A percentile compares a stretch with the other conserved stretches of the same genome.
These are phyloP conservation scores for Phalacrocorax aristotelis DNA, from an alignment of 2,113 vertebrate genomes.

Conservation along the genomic window DNA sequence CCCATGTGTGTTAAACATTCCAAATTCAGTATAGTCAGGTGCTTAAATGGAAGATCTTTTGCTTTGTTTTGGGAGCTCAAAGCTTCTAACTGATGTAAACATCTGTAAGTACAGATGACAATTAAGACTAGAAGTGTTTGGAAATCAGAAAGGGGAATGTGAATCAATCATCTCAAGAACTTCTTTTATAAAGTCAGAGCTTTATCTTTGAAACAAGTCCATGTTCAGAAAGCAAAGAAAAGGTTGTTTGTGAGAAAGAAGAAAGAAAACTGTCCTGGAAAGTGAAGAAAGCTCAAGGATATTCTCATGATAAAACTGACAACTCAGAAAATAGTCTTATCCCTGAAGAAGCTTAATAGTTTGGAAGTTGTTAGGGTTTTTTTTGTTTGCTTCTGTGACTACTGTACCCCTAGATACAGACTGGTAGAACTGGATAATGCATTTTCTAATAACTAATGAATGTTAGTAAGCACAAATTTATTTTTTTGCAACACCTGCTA, in stretches of 20 bases:
- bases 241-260: not conserved
- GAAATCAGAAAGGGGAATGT: constrained; percentile 25
- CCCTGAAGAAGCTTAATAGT: not conserved
- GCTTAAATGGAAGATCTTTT: not conserved
- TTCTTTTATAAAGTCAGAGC: not conserved
- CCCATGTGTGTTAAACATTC: not conserved
- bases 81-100: not conserved
- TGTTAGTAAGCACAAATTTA: not conserved
- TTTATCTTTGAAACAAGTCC: not conserved
- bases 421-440: not conserved
- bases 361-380: not conserved
- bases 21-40: not conserved
- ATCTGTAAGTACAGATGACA: not conserved
- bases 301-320: constrained; percentile 9
- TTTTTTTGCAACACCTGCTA: not conserved
- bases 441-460: not conserved
- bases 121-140: not conserved
- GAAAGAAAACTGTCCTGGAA: not conserved
- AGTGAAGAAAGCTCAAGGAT: not conserved
- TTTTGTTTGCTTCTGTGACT: not conserved
- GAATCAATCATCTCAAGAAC: not conserved
- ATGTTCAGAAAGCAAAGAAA: not conserved
- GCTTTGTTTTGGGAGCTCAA: not conserved
- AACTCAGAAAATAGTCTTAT: not conserved
- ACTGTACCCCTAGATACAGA: not conserved